Evolutionary conservation across 2,888 invertebrate species (phyloP).

Genomic region (Mesorhabditis spiculigera): DNA sequence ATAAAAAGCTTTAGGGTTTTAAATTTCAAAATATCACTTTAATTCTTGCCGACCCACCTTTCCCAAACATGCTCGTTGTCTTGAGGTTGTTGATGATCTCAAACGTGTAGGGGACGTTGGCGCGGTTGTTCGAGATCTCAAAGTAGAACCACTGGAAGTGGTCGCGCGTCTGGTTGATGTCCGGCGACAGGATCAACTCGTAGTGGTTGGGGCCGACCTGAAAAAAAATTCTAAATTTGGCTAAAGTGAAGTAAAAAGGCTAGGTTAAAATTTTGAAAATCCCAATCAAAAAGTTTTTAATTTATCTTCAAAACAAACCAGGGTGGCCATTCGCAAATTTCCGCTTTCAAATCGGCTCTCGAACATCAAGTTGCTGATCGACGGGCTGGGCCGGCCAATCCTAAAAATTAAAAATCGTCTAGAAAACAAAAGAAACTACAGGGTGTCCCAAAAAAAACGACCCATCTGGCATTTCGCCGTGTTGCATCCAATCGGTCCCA

Average conservation of each 20-base stretch:
- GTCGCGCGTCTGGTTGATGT: slow-evolving; percentile 72
- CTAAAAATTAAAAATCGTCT: too few species aligned
- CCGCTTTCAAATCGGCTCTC: slow-evolving; percentile 84
- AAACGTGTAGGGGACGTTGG: slow-evolving; percentile 73
- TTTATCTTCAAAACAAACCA: slow-evolving; percentile 64
- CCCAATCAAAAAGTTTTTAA: not conserved
- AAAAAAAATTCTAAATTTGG: slow-evolving; percentile 34
- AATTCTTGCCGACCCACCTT: slow-evolving; percentile 68
- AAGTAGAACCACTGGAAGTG: slow-evolving; percentile 89
- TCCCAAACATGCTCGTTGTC: slow-evolving; percentile 80
- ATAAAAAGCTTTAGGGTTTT: too few species aligned
- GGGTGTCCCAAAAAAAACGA: too few species aligned
- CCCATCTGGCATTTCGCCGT: too few species aligned
- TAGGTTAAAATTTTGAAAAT: too few species aligned
- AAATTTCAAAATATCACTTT: too few species aligned
- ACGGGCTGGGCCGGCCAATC: not conserved
- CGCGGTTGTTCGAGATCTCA: slow-evolving; percentile 73
- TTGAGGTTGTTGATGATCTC: slow-evolving; percentile 85
- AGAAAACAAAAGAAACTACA: too few species aligned
- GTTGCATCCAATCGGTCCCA: too few species aligned
- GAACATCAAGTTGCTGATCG: slow-evolving; percentile 67
- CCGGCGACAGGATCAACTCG: slow-evolving; percentile 77
- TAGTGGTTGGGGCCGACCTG: slow-evolving; percentile 76
- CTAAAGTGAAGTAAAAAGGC: too few species aligned
- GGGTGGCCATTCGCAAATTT: slow-evolving; percentile 77